A percentile compares a stretch with the other conserved stretches of the same genome.
Evolutionary conservation across 2,797 vertebrate species (phyloP).

Genomic region (Hemitrygon akajei): DNA sequence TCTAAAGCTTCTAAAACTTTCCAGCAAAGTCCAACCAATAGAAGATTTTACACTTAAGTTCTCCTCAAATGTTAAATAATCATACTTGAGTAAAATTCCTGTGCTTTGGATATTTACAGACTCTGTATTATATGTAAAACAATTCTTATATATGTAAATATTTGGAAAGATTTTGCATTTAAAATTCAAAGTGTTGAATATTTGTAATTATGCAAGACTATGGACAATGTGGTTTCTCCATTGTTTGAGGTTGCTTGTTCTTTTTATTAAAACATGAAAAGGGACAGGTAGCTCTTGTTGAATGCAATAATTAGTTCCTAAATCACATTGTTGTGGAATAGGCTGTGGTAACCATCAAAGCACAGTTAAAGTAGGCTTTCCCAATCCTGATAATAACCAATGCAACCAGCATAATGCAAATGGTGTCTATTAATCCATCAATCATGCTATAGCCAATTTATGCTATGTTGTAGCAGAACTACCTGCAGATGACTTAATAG

Average conservation of each 20-base stretch:
- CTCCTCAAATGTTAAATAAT: not conserved
- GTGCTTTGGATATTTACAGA: constrained; percentile 9
- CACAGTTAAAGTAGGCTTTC: too few relatives aligned
- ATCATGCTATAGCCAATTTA: too few relatives aligned
- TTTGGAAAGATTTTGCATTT: constrained; percentile 30
- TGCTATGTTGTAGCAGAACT: too few relatives aligned
- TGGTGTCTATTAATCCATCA: too few relatives aligned
- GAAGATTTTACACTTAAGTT: not conserved
- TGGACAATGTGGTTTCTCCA: not conserved
- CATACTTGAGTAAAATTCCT: not conserved
- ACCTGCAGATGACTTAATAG: constrained; percentile 38
- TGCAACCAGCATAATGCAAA: too few relatives aligned
- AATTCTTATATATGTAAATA: constrained; percentile 30
- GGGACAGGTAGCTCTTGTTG: too few relatives aligned
- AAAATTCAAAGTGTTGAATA: constrained; percentile 22
- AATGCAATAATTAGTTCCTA: too few relatives aligned
- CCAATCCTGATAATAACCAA: too few relatives aligned
- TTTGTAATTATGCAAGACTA: constrained; percentile 24
- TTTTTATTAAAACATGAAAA: not conserved
- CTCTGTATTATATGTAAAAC: constrained; percentile 37
- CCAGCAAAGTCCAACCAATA: not conserved
- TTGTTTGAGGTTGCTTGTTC: not conserved
- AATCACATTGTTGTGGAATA: too few relatives aligned
- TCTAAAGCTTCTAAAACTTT: not conserved
- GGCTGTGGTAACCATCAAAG: too few relatives aligned